A percentile compares a stretch with the other conserved stretches of the same genome.
phyloP scores from a whole-genome alignment of 1,140 invertebrate species.

The Zaprionus ornatus region DNA sequence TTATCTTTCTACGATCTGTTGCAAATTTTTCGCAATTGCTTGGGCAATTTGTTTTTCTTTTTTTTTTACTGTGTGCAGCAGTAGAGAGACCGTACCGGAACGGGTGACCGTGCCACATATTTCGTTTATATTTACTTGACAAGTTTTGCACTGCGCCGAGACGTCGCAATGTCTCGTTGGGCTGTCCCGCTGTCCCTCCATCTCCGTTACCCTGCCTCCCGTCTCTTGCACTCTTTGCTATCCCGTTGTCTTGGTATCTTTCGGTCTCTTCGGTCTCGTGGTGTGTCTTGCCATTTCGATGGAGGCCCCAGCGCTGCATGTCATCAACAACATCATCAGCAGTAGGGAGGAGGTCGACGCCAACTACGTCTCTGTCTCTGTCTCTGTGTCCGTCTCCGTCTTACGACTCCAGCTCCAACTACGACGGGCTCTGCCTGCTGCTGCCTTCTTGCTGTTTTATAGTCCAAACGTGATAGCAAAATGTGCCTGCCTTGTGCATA shows the following conservation, averaged over 20 bases:
- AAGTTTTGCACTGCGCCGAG: constrained; percentile 75
- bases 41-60: not conserved
- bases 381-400: not conserved
- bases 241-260: constrained; percentile 28
- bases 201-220: not conserved
- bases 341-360: not conserved
- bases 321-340: constrained; percentile 80
- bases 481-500: constrained; percentile 62
- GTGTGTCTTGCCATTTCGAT: constrained; percentile 58
- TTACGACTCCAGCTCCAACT: constrained; percentile 3
- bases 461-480: constrained; percentile 80
- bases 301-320: constrained; percentile 67
- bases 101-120: constrained; percentile 73
- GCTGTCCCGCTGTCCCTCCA: constrained; percentile 1
- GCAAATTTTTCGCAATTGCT: not conserved
- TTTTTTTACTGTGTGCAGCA: not conserved
- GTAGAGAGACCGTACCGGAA: not conserved
- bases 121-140: constrained; percentile 82
- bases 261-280: constrained; percentile 36
- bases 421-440: constrained; percentile 5
- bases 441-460: constrained; percentile 65
- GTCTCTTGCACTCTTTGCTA: not conserved
- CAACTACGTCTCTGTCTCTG: not conserved
- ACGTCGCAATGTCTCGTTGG: constrained; percentile 10
- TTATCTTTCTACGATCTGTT: not conserved